These are phyloP conservation scores for Salminus brasiliensis DNA, from an alignment of 2,113 vertebrate genomes.

Conservation along the genomic window DNA sequence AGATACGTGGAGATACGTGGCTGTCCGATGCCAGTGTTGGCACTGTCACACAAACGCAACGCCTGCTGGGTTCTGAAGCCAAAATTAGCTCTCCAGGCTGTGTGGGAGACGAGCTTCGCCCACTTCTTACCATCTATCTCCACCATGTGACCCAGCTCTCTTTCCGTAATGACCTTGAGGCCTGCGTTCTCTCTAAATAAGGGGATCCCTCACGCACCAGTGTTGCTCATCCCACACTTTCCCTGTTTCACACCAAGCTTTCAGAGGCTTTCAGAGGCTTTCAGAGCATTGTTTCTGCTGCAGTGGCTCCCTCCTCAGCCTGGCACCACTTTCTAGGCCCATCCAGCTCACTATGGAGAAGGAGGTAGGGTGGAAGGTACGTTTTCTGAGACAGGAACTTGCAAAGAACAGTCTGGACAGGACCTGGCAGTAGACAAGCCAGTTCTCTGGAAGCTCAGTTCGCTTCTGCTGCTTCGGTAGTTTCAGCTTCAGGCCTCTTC, in stretches of 20 bases:
- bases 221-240: conserved; percentile 29
- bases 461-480: neutral
- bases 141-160: neutral
- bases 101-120: conserved; percentile 14
- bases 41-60: too few species aligned
- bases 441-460: conserved; percentile 11
- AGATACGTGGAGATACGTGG: too few species aligned
- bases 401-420: too few species aligned
- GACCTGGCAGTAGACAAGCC: neutral
- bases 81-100: neutral
- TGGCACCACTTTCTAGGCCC: too few species aligned
- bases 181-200: neutral
- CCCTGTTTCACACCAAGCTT: neutral
- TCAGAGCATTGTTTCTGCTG: too few species aligned
- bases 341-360: too few species aligned
- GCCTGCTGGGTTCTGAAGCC: too few species aligned
- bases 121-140: neutral
- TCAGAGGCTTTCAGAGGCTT: neutral
- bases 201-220: conserved; percentile 38
- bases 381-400: too few species aligned
- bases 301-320: too few species aligned
- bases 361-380: neutral
- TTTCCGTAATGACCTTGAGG: conserved; percentile 25
- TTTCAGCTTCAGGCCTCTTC: conserved; percentile 28
- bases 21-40: too few species aligned